phyloP scores from a whole-genome alignment of 2,797 vertebrate genomes.

The Streptopelia turtur region DNA sequence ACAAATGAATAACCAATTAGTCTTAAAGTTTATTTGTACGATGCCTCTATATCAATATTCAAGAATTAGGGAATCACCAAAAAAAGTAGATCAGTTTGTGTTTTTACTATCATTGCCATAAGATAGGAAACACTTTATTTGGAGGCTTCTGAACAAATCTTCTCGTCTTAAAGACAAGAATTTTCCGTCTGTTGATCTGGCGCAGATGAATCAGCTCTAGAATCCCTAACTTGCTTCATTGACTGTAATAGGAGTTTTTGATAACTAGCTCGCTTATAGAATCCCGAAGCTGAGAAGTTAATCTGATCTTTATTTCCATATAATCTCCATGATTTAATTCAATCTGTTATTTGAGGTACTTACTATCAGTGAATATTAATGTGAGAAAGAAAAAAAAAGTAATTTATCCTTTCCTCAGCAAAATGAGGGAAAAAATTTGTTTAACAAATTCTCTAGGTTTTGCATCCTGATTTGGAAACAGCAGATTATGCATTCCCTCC shows the following conservation, averaged over 20 bases:
- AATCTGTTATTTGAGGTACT: neutral
- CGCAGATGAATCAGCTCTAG: neutral
- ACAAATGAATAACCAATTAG: neutral
- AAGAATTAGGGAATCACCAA: neutral
- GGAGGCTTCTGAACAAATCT: neutral
- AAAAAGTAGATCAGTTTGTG: neutral
- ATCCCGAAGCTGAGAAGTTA: neutral
- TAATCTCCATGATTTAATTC: neutral
- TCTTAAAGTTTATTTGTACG: neutral
- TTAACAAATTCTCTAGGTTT: conserved; percentile 82
- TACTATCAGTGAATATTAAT: neutral
- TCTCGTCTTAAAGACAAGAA: neutral
- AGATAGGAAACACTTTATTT: neutral
- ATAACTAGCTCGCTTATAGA: neutral
- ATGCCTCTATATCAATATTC: neutral
- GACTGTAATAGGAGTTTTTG: neutral
- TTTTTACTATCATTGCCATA: neutral
- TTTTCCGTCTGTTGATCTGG: neutral
- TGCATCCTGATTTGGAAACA: conserved; percentile 96
- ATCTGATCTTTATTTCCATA: neutral
- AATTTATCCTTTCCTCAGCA: neutral
- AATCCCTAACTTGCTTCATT: neutral
- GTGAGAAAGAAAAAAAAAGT: neutral
- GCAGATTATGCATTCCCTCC: conserved; percentile 98
- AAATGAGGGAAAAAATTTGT: neutral